These are phyloP conservation scores for Astur gentilis DNA, from an alignment of 2,113 vertebrate genomes.

Conservation along the genomic window DNA sequence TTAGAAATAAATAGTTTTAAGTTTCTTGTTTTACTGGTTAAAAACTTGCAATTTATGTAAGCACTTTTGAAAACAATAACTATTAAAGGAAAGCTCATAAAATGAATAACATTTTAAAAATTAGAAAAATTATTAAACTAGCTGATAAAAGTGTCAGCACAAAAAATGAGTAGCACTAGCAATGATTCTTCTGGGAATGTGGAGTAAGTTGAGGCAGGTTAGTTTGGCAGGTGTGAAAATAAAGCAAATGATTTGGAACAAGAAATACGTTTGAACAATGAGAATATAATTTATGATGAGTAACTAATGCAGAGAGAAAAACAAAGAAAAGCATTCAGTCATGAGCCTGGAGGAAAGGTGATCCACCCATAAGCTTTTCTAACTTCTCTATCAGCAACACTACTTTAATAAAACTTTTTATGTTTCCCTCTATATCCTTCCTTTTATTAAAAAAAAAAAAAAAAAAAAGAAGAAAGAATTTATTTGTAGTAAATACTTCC, in stretches of 20 bases:
- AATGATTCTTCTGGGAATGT: not conserved
- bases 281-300: not conserved
- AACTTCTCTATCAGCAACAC: not conserved
- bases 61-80: not conserved
- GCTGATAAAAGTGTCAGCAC: not conserved
- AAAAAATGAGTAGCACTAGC: not conserved
- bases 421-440: not conserved
- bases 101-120: not conserved
- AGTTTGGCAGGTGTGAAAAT: not conserved
- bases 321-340: not conserved
- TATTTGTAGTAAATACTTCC: not conserved
- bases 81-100: not conserved
- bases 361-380: not conserved
- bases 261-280: not conserved
- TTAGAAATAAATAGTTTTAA: not conserved
- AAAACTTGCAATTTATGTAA: not conserved
- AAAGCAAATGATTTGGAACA: not conserved
- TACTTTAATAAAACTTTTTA: not conserved
- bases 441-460: not conserved
- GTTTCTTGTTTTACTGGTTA: not conserved
- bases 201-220: not conserved
- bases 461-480: too few species aligned
- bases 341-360: not conserved
- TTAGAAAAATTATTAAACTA: not conserved
- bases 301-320: not conserved